Evolutionary conservation across 2,797 vertebrate species (phyloP).

Genomic region (Spinus pinus): DNA sequence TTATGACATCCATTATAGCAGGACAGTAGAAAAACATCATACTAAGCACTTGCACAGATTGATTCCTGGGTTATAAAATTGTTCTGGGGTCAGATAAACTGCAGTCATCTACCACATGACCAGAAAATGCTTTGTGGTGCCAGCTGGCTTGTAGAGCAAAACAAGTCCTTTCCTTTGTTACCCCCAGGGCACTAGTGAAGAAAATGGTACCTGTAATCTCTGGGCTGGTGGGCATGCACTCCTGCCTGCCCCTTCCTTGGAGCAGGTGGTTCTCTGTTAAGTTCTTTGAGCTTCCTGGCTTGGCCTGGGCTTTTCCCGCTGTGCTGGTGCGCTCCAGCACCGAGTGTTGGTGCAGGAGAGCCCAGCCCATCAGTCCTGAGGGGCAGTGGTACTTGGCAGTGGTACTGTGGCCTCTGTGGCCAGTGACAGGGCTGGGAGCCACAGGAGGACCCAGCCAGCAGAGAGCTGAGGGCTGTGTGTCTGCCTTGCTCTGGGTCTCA

Average conservation of each 20-base stretch:
- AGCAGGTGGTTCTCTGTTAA: background rate
- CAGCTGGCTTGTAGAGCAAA: background rate
- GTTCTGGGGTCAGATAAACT: background rate
- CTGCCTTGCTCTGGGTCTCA: background rate
- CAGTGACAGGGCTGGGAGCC: background rate
- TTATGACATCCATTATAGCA: conserved; percentile 2
- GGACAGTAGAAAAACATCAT: background rate
- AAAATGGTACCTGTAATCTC: background rate
- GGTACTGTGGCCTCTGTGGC: background rate
- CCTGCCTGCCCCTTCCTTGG: background rate
- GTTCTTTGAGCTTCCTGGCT: background rate
- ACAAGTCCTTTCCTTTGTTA: background rate
- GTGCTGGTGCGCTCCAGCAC: background rate
- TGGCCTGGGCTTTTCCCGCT: background rate
- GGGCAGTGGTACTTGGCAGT: background rate
- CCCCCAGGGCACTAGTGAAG: background rate
- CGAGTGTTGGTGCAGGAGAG: background rate
- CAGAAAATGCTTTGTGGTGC: background rate
- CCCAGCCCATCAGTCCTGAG: background rate
- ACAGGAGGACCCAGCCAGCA: background rate
- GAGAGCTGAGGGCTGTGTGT: background rate
- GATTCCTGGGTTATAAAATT: conserved; percentile 24
- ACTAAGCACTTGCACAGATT: background rate
- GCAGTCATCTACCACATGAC: background rate
- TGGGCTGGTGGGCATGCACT: background rate